These are phyloP conservation scores for Caenorhabditis sulstoni DNA, from an alignment of 2,888 invertebrate genomes.

Conservation along the genomic window DNA sequence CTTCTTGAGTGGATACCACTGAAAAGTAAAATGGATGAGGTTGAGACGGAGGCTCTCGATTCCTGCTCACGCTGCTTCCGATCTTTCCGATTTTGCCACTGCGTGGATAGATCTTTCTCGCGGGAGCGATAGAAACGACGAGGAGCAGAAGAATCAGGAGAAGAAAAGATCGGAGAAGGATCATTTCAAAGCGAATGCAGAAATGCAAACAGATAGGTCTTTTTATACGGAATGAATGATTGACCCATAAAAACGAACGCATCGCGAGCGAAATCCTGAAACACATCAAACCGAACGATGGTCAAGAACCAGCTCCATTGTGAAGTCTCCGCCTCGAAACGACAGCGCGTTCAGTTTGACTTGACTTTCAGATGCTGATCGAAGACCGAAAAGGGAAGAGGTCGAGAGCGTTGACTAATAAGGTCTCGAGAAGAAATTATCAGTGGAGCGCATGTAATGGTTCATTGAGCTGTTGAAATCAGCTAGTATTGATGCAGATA, in stretches of 20 bases:
- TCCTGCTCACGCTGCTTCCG: not conserved
- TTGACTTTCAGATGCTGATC: not conserved
- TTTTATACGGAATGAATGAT: conserved; percentile 5
- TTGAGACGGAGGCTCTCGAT: not conserved
- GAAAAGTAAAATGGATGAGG: not conserved
- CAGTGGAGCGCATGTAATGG: not conserved
- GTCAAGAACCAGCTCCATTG: too few relatives aligned
- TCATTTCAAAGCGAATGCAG: not conserved
- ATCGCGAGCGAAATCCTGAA: not conserved
- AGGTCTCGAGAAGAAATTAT: not conserved
- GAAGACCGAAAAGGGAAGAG: not conserved
- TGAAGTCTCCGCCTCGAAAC: too few relatives aligned
- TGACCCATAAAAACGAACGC: not conserved
- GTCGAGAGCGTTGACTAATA: not conserved
- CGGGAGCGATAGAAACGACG: not conserved
- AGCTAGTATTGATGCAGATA: conserved; percentile 15
- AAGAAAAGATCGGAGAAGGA: not conserved
- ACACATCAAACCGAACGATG: not conserved
- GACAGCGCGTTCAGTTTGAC: too few relatives aligned
- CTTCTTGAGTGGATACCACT: not conserved
- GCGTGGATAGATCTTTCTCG: not conserved
- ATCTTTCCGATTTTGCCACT: not conserved
- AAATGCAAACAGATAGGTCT: not conserved
- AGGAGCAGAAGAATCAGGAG: not conserved
- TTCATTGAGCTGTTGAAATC: conserved; percentile 1